Evolutionary conservation across 2,113 vertebrate species (phyloP).

Genomic region (Hypomesus transpacificus): DNA sequence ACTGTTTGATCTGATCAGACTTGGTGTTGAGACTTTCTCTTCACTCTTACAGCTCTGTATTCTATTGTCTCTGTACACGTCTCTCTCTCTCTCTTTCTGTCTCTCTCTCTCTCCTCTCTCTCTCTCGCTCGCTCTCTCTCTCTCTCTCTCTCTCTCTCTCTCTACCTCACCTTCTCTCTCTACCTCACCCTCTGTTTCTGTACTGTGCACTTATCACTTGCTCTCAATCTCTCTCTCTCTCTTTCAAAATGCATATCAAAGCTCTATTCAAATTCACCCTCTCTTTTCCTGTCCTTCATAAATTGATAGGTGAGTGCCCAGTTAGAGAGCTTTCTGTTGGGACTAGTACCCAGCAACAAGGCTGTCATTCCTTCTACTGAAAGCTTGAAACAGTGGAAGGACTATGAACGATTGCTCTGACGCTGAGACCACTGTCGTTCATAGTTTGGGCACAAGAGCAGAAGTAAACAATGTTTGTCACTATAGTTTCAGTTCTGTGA

Average conservation of each 20-base stretch:
- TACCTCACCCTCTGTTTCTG: neutral
- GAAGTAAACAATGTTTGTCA: too few species aligned
- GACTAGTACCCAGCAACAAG: too few species aligned
- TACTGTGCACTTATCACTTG: neutral
- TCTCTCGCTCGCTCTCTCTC: neutral
- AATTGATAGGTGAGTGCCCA: too few species aligned
- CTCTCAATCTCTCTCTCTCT: slow-evolving; percentile 2
- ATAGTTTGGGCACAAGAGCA: too few species aligned
- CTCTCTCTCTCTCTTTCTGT: neutral
- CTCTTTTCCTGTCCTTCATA: too few species aligned
- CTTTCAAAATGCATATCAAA: slow-evolving; percentile 2
- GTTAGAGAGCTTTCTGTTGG: too few species aligned
- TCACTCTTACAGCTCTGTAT: slow-evolving; percentile 7
- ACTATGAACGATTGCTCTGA: too few species aligned
- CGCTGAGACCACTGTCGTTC: too few species aligned
- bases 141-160: slow-evolving; percentile 3
- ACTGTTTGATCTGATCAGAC: slow-evolving; percentile 55
- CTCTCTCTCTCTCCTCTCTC: neutral
- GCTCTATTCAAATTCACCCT: too few species aligned
- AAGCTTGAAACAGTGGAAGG: too few species aligned
- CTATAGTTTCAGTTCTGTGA: too few species aligned
- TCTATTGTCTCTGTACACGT: neutral
- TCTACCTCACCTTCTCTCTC: slow-evolving; percentile 1
- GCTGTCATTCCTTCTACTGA: too few species aligned
- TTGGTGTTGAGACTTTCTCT: slow-evolving; percentile 42